Evolutionary conservation across 2,797 vertebrate species (phyloP), one percentile per base, ranked within the genome.

Genomic region (Sitta carolinensis): DNA sequence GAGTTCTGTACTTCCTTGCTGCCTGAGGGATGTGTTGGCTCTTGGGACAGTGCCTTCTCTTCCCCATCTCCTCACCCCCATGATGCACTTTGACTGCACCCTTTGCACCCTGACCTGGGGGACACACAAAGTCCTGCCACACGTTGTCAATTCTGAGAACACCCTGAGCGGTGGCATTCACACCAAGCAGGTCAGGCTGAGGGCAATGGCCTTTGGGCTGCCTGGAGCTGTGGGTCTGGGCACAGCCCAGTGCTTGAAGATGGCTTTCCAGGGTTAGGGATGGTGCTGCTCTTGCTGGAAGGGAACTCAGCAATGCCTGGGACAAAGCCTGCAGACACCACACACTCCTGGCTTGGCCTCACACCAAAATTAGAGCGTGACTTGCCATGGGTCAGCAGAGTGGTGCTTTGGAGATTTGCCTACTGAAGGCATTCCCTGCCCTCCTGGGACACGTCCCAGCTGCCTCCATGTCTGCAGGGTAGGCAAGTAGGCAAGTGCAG

Each of bases 391-490:
- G 12, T 23, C 5, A 40, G 32, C 47, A 81, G 47, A 75, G 78
- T 30, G 52, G 38, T 2, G 0, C 43, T 3, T 4, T 55, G 59
- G 45, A 43, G 19, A 36, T 64, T 20, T 83, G 72, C 58, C 52
- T 64, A 66, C 30, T 48, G 30, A 52, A 82, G 76, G 20, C 58
- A 43, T 58, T 59, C 58, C 27, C 27, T 48, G 51, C 14, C 32
- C 32, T 70, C 47, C 47, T 77, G 52, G 38, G 32, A 5, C 0
- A 1, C 3, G 0, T 15, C 64, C 42, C 32, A 50, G 47, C 64
- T 72, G 40, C 47, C 45, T 38, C 57, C 20, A 5, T 48, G 58
- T 11, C 64, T 87, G 40, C 52, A 43, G 32, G 83, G 45, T 52
- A 66, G 47, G 34, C 70, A 69, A 57, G 45, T 52, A 66, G 47